Percentiles rank a stretch among this genome's conserved stretches.
phyloP scores from a whole-genome alignment of 1,140 invertebrate genomes.

The Drosophila mauritiana region DNA sequence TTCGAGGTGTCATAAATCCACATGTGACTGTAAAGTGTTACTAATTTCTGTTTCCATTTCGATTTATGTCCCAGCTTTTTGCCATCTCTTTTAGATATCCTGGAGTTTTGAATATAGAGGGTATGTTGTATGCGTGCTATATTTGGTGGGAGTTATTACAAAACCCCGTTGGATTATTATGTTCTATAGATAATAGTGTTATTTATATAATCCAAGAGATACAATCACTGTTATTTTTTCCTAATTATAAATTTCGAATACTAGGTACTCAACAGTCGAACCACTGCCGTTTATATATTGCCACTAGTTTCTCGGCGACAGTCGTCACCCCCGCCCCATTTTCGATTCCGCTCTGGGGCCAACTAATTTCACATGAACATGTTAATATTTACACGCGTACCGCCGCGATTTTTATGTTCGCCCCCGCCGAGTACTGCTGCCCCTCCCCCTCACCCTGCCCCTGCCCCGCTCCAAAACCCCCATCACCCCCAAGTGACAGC shows the following conservation, averaged over 20 bases:
- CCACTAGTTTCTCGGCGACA: constrained; percentile 14
- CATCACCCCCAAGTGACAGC: constrained; percentile 10
- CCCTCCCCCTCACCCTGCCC: constrained; percentile 18
- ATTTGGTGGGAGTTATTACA: neutral
- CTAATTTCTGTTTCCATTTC: constrained; percentile 64
- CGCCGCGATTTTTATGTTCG: constrained; percentile 78
- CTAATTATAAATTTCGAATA: neutral
- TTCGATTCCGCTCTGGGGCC: constrained; percentile 47
- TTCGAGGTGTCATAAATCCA: constrained; percentile 71
- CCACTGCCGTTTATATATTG: too few relatives aligned
- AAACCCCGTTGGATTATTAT: too few relatives aligned
- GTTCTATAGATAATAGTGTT: too few relatives aligned
- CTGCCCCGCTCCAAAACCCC: constrained; percentile 13
- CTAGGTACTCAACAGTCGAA: neutral
- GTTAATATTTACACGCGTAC: constrained; percentile 83
- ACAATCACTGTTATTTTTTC: neutral
- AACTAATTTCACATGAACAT: constrained; percentile 79
- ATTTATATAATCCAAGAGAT: too few relatives aligned
- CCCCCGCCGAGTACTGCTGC: constrained; percentile 47
- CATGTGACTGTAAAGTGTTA: constrained; percentile 77
- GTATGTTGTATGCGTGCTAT: neutral
- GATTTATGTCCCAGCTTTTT: constrained; percentile 33
- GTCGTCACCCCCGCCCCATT: constrained; percentile 31
- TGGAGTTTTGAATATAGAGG: neutral
- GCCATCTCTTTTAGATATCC: constrained; percentile 15